Evolutionary conservation across 2,888 invertebrate species (phyloP), one percentile per base, ranked within the genome.

Genomic region (Mythimna impura): DNA sequence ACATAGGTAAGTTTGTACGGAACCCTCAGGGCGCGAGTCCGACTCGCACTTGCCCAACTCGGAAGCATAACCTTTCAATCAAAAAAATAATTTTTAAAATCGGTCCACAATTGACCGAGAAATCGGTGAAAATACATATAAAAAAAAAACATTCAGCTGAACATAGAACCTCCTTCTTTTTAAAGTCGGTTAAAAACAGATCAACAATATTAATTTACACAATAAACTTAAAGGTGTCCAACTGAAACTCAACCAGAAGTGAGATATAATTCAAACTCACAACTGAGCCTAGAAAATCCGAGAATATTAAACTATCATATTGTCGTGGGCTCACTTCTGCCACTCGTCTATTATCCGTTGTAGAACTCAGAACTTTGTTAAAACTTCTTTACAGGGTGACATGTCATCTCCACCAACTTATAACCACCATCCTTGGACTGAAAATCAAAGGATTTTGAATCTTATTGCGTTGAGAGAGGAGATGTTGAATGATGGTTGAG

Each of bases 231-330:
- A 54, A 62, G 20, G 25, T 25, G 25, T 25, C 25, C 2, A 25
- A 25, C 25, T 25, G 25, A 25, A 25, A 25, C 25, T 25, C 58
- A 69, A 55, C 60, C 57, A 57, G 60, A 63, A 72, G 60, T 43
- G 47, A 40, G 30, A 57, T 67, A 72, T 62, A 50, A 58, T 50
- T 50, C 81, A 47, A 43, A 63, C 52, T 65, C 47, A 57, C 52
- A 72, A 65, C 67, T 63, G 54, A 65, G 70, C 77, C 73, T 76
- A 79, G 75, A 74, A 74, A 81, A 74, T 79, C 72, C 71, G 34
- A 54, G 30, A 74, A 81, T 66, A 81, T 78, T 81, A 79, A 76
- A 86, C 86, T 78, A 76, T 83, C 74, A 79, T 86, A 81, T 72
- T 77, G 81, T 79, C 54, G 47, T 17, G 52, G 67, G 74, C 71